A percentile compares a stretch with the other conserved stretches of the same genome.
phyloP scores from a whole-genome alignment of 1,140 invertebrate species.

The Ctenoplectra terminalis region DNA sequence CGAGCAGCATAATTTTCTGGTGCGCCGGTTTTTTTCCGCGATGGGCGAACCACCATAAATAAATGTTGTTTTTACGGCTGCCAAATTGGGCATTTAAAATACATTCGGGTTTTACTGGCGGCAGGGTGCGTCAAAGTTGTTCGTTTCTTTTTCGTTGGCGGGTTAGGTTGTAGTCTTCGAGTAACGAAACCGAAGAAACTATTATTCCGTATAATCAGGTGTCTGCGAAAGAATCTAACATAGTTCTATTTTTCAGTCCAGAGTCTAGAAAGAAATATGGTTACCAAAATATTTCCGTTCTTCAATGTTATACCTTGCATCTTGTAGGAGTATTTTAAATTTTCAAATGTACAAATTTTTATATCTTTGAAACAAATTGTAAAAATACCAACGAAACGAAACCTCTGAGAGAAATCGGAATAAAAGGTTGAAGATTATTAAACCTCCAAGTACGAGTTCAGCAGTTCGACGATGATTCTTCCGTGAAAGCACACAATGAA shows the following conservation, averaged over 20 bases:
- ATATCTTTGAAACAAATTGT: no score
- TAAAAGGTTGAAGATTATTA: neutral
- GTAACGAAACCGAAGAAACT: neutral
- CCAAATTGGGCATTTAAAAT: slow-evolving; percentile 82
- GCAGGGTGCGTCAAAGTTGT: slow-evolving; percentile 54
- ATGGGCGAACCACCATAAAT: slow-evolving; percentile 81
- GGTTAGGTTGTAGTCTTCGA: neutral
- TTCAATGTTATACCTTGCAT: no score
- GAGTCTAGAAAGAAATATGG: neutral
- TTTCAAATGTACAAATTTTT: no score
- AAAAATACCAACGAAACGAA: no score
- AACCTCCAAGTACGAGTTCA: neutral
- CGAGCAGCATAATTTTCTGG: slow-evolving; percentile 75
- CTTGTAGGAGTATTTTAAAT: no score
- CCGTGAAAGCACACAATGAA: slow-evolving; percentile 56
- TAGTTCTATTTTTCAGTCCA: neutral
- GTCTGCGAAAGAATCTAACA: neutral
- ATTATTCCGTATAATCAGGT: slow-evolving; percentile 11
- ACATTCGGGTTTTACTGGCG: slow-evolving; percentile 65
- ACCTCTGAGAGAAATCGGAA: no score
- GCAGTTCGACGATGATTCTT: slow-evolving; percentile 12
- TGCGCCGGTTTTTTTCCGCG: slow-evolving; percentile 76
- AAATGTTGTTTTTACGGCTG: slow-evolving; percentile 83
- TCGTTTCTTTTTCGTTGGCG: neutral
- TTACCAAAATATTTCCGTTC: neutral